These are phyloP conservation scores for Miniopterus natalensis DNA, from an alignment of 2,113 vertebrate genomes.

Conservation along the genomic window DNA sequence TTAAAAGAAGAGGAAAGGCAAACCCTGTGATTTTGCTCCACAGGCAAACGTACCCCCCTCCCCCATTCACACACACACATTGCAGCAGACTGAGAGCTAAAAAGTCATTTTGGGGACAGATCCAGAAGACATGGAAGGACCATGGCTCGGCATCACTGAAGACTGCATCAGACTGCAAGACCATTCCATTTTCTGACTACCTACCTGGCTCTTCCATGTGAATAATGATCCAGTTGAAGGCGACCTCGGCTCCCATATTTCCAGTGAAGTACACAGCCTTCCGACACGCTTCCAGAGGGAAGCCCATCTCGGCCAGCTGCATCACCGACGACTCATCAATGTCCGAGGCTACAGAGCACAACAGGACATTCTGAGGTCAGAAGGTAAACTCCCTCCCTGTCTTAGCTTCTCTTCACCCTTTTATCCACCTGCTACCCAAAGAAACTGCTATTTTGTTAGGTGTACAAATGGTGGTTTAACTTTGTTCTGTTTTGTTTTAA, in stretches of 20 bases:
- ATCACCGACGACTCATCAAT: slow-evolving; percentile 97
- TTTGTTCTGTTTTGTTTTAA: neutral
- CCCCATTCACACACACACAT: neutral
- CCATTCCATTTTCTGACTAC: slow-evolving; percentile 55
- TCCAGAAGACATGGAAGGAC: neutral
- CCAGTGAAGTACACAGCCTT: slow-evolving; percentile 99
- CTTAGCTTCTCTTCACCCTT: neutral
- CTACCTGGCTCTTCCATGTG: slow-evolving; percentile 99
- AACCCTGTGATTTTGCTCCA: neutral
- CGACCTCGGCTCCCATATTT: slow-evolving; percentile 97
- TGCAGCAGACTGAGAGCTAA: neutral
- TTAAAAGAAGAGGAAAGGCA: neutral
- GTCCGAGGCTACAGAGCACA: slow-evolving; percentile 93
- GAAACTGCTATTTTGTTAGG: neutral
- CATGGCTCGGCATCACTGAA: neutral
- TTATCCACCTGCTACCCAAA: neutral
- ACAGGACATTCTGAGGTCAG: slow-evolving; percentile 56
- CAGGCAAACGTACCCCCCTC: neutral
- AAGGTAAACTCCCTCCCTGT: neutral
- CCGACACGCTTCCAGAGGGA: slow-evolving; percentile 97
- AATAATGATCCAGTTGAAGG: slow-evolving; percentile 99
- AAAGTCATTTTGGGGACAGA: neutral
- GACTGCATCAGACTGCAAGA: neutral
- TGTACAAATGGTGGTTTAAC: neutral
- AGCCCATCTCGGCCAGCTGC: slow-evolving; percentile 99